Evolutionary conservation across 1,140 invertebrate species (phyloP), one percentile per base, ranked within the genome.

Genomic region (Propsilocerus akamusi): DNA sequence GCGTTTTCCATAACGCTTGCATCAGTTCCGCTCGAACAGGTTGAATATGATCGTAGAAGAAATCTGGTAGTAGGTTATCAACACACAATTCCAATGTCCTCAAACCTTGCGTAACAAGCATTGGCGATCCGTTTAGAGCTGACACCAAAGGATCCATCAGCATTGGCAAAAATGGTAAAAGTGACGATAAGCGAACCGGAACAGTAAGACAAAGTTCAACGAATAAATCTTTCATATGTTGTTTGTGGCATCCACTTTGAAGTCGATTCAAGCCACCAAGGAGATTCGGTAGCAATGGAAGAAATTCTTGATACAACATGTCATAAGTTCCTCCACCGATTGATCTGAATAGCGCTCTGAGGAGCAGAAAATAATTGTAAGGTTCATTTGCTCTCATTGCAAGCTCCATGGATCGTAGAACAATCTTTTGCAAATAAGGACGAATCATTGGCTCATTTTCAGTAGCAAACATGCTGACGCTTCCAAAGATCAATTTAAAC

Each of bases 281-380:
- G 53, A 97, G 70, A 66, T 87, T 93, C 0, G 92, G 92, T 23
- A 97, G 66, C 14, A 97, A 66, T 4, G 94, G 92, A 32, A 97
- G 69, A 67, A 97, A 97, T 68, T 97, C 92, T 57, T 96, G 91
- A 66, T 97, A 97, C 0, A 97, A 64, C 8, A 94, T 70, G 69
- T 97, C 92, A 62, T 97, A 93, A 57, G 86, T 92, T n/a, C 93
- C 94, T 23, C 91, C 92, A 4, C 94, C 94, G 55, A 97, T 97
- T 0, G 90, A 95, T 20, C 93, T 72, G 71, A 93, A 78, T 60
- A 83, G 58, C 60, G 78, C 74, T 74, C 79, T 62, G 61, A 84
- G 60, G 63, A 96, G 65, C 62, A 94, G 68, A 63, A 97, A 96
- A 62, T 92, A 93, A 60, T 96, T 97, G 60, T 90, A 94, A 0